Evolutionary conservation across 2,113 vertebrate genomes (phyloP).

Genomic region (Sinosuthora webbiana): DNA sequence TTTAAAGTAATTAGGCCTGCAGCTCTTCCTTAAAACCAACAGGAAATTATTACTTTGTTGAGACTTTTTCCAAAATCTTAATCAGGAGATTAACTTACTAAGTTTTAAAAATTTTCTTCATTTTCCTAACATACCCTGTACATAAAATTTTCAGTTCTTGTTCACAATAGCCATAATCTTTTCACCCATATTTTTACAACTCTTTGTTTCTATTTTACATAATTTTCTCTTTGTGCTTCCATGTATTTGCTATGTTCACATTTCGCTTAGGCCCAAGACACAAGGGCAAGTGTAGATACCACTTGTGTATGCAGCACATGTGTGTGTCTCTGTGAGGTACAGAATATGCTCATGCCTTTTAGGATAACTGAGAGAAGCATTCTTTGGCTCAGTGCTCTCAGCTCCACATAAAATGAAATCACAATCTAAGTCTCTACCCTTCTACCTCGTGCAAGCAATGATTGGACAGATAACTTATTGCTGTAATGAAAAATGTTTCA

Average conservation of each 20-base stretch:
- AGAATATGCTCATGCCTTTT: neutral
- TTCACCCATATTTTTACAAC: neutral
- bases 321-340: neutral
- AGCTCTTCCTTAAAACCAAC: neutral
- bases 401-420: neutral
- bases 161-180: neutral
- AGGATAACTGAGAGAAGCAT: neutral
- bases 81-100: neutral
- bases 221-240: neutral
- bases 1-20: neutral
- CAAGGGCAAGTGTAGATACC: neutral
- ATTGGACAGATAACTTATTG: neutral
- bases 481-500: neutral
- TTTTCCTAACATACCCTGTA: neutral
- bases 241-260: rapidly evolving
- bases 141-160: neutral
- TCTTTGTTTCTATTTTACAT: neutral
- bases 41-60: neutral
- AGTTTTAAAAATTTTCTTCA: neutral
- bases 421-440: neutral
- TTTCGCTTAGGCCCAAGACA: neutral
- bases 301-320: neutral
- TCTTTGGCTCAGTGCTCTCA: neutral
- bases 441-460: neutral
- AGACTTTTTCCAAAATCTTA: neutral